Evolutionary conservation across 1,140 invertebrate species (phyloP).

Genomic region (Drosophila serrata): DNA sequence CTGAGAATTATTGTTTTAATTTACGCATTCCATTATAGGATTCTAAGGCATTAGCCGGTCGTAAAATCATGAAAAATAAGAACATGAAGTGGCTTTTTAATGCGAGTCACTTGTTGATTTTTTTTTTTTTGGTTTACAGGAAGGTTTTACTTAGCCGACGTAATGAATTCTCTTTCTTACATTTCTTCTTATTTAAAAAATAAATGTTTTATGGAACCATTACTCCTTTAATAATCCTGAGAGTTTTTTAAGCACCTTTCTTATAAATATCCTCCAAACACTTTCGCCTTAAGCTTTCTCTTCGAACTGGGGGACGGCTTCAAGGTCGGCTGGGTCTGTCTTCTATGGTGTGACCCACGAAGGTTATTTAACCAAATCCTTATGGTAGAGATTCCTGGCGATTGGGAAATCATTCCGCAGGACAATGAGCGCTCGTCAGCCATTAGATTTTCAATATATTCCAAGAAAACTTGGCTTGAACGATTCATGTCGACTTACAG

Average conservation of each 20-base stretch:
- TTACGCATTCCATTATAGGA: constrained; percentile 18
- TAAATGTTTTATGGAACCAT: background rate
- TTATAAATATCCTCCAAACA: constrained; percentile 10
- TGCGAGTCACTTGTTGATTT: background rate
- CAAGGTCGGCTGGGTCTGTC: background rate
- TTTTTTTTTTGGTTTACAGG: background rate
- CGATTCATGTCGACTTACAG: constrained; percentile 53
- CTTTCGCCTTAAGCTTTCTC: background rate
- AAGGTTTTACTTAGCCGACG: background rate
- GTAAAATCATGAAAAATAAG: constrained; percentile 22
- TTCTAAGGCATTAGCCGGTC: constrained; percentile 12
- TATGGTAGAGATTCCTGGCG: constrained; percentile 29
- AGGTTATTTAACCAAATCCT: constrained; percentile 41
- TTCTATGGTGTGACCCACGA: background rate
- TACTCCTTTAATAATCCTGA: constrained; percentile 1
- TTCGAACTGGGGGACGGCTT: constrained; percentile 1
- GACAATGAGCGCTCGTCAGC: constrained; percentile 13
- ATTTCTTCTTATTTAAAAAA: background rate
- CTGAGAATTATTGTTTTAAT: constrained; percentile 34
- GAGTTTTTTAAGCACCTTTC: constrained; percentile 9
- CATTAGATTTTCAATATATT: constrained; percentile 55
- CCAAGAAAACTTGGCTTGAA: constrained; percentile 50
- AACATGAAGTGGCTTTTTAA: background rate
- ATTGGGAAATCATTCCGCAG: background rate
- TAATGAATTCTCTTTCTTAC: background rate